These are phyloP conservation scores for Mnemiopsis leidyi DNA, from an alignment of 37 sponge, comb jelly and placozoan species.

Conservation along the genomic window DNA sequence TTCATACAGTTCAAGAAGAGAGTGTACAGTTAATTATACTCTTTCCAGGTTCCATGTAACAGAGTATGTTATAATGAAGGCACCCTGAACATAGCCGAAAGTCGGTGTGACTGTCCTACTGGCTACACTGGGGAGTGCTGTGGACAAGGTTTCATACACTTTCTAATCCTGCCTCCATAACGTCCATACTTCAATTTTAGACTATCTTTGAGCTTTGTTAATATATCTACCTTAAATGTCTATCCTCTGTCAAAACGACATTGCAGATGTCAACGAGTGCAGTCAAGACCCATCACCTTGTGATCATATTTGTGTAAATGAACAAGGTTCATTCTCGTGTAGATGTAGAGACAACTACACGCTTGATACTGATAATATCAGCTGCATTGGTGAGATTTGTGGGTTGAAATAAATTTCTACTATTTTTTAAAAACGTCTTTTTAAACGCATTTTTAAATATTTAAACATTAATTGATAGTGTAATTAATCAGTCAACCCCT, in stretches of 20 bases:
- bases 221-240: no score
- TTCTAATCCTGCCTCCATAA: not conserved
- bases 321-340: not conserved
- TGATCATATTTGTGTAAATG: constrained; percentile 14
- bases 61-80: constrained; percentile 53
- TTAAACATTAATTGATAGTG: no score
- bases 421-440: no score
- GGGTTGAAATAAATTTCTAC: no score
- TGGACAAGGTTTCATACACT: not conserved
- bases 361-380: constrained; percentile 29
- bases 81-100: not conserved
- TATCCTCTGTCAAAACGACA: no score
- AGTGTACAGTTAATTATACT: no score
- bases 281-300: not conserved
- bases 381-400: constrained; percentile 13
- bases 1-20: not conserved
- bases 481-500: no score
- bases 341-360: constrained; percentile 2
- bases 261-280: constrained; percentile 36
- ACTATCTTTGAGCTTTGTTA: no score
- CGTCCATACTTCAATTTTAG: no score
- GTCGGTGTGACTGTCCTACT: not conserved
- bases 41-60: constrained; percentile 30
- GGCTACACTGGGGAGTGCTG: constrained; percentile 49
- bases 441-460: no score